Conservation (phyloP, 2,888 invertebrate genomes). For the Melipona bicolor region DNA sequence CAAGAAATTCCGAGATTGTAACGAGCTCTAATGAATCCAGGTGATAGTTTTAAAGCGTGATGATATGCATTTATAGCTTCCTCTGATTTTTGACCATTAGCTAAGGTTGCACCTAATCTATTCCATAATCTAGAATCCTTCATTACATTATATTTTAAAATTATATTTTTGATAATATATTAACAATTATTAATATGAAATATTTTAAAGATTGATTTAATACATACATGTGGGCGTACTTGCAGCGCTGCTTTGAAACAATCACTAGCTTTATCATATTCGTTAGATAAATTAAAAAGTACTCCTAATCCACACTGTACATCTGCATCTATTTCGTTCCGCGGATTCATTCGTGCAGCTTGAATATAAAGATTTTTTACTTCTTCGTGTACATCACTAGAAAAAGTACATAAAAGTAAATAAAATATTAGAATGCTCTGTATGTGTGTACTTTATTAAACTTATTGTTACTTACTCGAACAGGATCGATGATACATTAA, state of each 20-base stretch:
- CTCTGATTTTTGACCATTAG: constrained; percentile 97
- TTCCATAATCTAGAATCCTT: constrained; percentile 98
- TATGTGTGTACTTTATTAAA: neutral
- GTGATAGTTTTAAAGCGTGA: constrained; percentile 94
- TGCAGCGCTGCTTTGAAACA: constrained; percentile 96
- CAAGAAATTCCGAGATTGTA: constrained; percentile 99
- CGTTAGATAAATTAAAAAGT: constrained; percentile 96
- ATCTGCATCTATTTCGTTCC: constrained; percentile 91
- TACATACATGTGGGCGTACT: constrained; percentile 89
- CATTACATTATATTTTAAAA: constrained; percentile 11
- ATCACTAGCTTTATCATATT: constrained; percentile 98
- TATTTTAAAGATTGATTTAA: constrained; percentile 1
- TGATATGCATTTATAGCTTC: constrained; percentile 99
- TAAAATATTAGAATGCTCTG: neutral
- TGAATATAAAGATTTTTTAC: constrained; percentile 91
- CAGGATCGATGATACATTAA: constrained; percentile 83
- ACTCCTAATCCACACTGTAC: constrained; percentile 98
- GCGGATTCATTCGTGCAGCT: constrained; percentile 91
- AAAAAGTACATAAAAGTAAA: constrained; percentile 26
- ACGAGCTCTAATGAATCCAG: constrained; percentile 97
- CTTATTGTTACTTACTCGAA: constrained; percentile 80
- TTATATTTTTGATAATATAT: constrained; percentile 18
- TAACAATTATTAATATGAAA: constrained; percentile 20
- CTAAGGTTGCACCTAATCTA: constrained; percentile 97
- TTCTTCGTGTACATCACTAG: constrained; percentile 86